Evolutionary conservation across 2,113 vertebrate genomes (phyloP), one percentile per base, ranked within the genome.

Genomic region (Coptodon rendalli): DNA sequence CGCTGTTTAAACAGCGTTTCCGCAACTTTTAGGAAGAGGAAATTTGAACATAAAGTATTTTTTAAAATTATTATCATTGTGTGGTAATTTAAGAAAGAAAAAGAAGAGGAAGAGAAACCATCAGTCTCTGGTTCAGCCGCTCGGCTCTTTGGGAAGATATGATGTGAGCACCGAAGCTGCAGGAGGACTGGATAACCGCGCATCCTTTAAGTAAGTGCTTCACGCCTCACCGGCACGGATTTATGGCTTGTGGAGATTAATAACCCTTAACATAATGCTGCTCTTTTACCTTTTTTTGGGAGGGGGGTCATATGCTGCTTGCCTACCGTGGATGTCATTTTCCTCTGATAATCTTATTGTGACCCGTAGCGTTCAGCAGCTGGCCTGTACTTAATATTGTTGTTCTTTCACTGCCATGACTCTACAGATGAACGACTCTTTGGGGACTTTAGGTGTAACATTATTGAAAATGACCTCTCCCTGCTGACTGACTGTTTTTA

Each of bases 151-250:
- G 8, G 61, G 68, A 54, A 22, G 61, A 17, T 14, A 10, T 88
- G 84, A 84, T 45, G 86, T 84, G 83, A 87, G 19, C 5, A 40
- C 27, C 0, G 38, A 12, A 6, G 68, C 84, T 36, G 71, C n/a
- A 81, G 61, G 34, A 89, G 54, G 12, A 31, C 52, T 2, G 63
- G 80, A 31, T 0, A 27, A 13, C 76, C 36, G 57, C 14, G 61
- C 9, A 1, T 83, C 52, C 19, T 86, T 36, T 83, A 86, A 83
- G 91, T 94, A 61, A 84, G 89, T 83, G 24, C 16, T 53, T 82
- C 48, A 14, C 1, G 6, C 11, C 11, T 16, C 56, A 4, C 16
- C n/a, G 9, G 24, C 14, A 7, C 71, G 6, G 9, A 48, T 68
- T 52, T 24, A 16, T 3, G 5, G 38, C 2, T 7, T 9, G 43